Conservation (phyloP, 1,140 invertebrate genomes). For the Hirudo medicinalis region DNA sequence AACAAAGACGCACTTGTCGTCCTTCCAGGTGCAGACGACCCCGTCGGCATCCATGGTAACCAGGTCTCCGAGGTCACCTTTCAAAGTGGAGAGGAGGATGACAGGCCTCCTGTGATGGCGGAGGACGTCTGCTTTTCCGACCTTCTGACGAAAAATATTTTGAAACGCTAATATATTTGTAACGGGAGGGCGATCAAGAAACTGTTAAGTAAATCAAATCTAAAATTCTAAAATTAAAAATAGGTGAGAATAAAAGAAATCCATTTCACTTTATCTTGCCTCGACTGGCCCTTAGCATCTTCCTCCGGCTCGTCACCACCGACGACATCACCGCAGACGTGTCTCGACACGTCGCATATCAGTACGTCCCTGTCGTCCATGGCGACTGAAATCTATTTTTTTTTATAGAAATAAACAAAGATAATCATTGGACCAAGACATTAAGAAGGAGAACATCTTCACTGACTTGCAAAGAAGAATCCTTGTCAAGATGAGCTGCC, state of each 20-base stretch:
- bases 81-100: background rate
- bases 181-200: no score
- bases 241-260: no score
- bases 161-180: no score
- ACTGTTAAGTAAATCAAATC: no score
- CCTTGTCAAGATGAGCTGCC: background rate
- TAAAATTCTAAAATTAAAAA: no score
- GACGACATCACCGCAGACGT: no score
- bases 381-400: background rate
- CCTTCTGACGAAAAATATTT: background rate
- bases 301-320: no score
- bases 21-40: background rate
- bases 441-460: background rate
- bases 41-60: background rate
- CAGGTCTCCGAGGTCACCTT: background rate
- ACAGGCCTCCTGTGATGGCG: background rate
- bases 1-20: background rate
- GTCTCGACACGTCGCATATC: background rate
- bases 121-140: background rate
- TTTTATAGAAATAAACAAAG: background rate
- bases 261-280: no score
- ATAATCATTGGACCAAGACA: background rate
- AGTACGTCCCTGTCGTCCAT: background rate
- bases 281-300: no score
- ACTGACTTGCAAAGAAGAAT: background rate